Conservation (phyloP, 2,888 invertebrate species). For the Urechis unicinctus region DNA sequence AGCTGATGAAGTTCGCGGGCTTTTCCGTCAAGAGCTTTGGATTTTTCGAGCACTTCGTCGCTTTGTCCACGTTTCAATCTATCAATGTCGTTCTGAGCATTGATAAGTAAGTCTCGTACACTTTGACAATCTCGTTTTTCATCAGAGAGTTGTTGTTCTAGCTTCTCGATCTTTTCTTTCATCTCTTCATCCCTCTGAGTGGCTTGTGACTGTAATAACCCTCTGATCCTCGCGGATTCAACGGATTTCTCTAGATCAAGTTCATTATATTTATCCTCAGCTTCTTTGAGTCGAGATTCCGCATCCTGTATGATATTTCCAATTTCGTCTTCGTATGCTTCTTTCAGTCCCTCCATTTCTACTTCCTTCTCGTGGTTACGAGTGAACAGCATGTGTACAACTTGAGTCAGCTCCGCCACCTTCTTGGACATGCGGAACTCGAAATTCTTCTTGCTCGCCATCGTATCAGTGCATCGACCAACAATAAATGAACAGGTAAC, state of each 20-base stretch:
- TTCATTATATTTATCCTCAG: constrained; percentile 25
- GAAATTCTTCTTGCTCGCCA: too few species aligned
- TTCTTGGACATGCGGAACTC: constrained; percentile 47
- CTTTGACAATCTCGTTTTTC: constrained; percentile 38
- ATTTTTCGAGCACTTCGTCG: constrained; percentile 26
- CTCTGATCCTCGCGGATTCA: neutral
- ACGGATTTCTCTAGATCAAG: constrained; percentile 19
- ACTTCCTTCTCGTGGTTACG: constrained; percentile 47
- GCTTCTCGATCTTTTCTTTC: constrained; percentile 24
- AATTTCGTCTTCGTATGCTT: constrained; percentile 43
- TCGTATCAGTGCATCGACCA: too few species aligned
- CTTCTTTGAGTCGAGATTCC: constrained; percentile 21
- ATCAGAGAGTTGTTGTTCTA: constrained; percentile 31
- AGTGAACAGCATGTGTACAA: constrained; percentile 48
- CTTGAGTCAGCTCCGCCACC: constrained; percentile 47
- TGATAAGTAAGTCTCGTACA: constrained; percentile 37
- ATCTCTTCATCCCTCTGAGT: constrained; percentile 26
- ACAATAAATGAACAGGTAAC: too few species aligned
- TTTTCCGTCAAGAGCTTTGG: constrained; percentile 2
- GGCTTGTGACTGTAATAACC: constrained; percentile 1
- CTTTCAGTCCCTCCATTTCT: constrained; percentile 40
- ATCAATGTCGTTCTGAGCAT: constrained; percentile 42
- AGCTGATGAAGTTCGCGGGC: constrained; percentile 28
- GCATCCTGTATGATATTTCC: constrained; percentile 35
- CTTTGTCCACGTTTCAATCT: constrained; percentile 30